Conservation (phyloP, 2,113 vertebrate species). For the Syngnathoides biaculeatus region DNA sequence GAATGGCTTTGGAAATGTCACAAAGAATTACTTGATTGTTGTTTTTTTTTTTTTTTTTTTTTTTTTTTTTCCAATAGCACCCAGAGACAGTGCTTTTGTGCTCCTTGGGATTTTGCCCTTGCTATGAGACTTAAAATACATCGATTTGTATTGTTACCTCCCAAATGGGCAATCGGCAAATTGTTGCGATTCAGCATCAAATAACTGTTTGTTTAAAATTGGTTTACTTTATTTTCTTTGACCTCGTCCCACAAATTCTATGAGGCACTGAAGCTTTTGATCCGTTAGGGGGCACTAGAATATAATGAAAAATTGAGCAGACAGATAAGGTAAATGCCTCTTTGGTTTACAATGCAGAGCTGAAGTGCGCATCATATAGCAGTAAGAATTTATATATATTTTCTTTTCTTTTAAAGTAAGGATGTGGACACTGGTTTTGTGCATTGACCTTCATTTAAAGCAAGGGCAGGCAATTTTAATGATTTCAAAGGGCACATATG, state of each 20-base stretch:
- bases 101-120: slow-evolving; percentile 65
- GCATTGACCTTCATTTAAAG: not conserved
- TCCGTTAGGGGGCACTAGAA: slow-evolving; percentile 67
- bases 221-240: not conserved
- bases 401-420: not conserved
- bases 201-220: not conserved
- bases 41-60: slow-evolving; percentile 49
- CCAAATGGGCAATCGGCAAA: not conserved
- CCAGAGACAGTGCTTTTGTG: not conserved
- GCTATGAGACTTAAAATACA: slow-evolving; percentile 69
- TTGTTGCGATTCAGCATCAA: not conserved
- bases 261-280: not conserved
- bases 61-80: not conserved
- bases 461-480: not conserved
- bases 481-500: not conserved
- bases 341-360: not conserved
- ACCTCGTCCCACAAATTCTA: not conserved
- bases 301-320: slow-evolving; percentile 32
- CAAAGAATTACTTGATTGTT: slow-evolving; percentile 57
- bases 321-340: not conserved
- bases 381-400: not conserved
- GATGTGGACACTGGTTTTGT: not conserved
- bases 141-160: slow-evolving; percentile 60
- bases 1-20: slow-evolving; percentile 75
- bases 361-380: not conserved